Evolutionary conservation across 2,113 vertebrate species (phyloP).

Genomic region (Siniperca knerii): DNA sequence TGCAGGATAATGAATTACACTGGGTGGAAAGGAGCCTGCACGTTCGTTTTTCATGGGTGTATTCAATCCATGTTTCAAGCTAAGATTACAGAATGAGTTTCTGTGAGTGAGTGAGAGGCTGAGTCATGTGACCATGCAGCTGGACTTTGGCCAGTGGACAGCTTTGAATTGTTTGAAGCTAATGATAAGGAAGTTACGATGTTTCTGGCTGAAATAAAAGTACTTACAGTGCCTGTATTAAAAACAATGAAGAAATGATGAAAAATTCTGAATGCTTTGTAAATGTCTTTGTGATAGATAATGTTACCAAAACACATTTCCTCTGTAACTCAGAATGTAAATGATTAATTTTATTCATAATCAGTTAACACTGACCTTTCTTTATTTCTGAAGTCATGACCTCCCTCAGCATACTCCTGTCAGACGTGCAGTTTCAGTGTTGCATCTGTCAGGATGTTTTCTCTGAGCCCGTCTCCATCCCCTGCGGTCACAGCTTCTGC

Average conservation of each 20-base stretch:
- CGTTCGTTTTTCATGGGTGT: background rate
- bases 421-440: conserved; percentile 77
- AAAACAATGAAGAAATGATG: background rate
- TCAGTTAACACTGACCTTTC: background rate
- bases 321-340: conserved; percentile 15
- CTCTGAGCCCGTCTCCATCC: conserved; percentile 76
- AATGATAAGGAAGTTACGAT: conserved; percentile 28
- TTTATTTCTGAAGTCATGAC: conserved; percentile 63
- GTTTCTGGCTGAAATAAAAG: background rate
- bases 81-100: background rate
- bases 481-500: conserved; percentile 84
- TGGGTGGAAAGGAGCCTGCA: background rate
- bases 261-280: background rate
- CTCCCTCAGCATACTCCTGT: conserved; percentile 43
- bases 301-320: background rate
- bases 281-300: background rate
- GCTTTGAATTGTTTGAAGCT: conserved; percentile 37
- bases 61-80: conserved; percentile 5
- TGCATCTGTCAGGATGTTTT: conserved; percentile 77
- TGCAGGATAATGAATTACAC: background rate
- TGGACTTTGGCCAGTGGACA: conserved; percentile 60
- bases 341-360: conserved; percentile 13
- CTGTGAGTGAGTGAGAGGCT: background rate
- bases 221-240: accelerated
- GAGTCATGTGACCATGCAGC: background rate